Conservation (phyloP, 64 coral and sea anemone genomes). For the Stichodactyla helianthus region DNA sequence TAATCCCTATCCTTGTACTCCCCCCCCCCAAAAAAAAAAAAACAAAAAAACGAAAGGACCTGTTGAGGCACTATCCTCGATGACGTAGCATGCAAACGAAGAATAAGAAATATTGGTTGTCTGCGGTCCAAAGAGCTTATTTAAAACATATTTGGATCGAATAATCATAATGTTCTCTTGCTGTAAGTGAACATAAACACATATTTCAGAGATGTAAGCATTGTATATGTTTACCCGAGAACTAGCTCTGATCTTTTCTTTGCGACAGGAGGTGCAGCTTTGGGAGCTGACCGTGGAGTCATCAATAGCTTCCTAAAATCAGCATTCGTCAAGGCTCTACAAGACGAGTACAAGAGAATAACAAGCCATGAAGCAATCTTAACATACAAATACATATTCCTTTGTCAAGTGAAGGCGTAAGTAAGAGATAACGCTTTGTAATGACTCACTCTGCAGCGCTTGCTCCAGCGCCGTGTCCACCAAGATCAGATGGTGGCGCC, state of each 20-base stretch:
- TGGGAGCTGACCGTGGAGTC: slow-evolving; percentile 75
- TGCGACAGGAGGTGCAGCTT: slow-evolving; percentile 62
- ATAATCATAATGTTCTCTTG: no score
- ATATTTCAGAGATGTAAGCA: not conserved
- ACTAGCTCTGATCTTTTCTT: slow-evolving; percentile 9
- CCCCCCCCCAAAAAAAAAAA: no score
- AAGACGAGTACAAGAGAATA: not conserved
- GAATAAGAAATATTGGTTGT: no score
- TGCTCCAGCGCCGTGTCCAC: slow-evolving; percentile 16
- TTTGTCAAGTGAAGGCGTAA: not conserved
- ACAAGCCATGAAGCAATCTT: not conserved
- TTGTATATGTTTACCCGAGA: not conserved
- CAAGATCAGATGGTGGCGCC: slow-evolving; percentile 69
- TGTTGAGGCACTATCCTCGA: no score
- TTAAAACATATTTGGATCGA: no score
- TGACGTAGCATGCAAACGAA: no score
- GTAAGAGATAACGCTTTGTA: not conserved
- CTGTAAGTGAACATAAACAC: not conserved
- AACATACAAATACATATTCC: not conserved
- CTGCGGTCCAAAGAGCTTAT: no score
- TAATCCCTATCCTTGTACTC: no score
- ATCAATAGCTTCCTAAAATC: slow-evolving; percentile 92
- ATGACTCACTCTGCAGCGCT: slow-evolving; percentile 2
- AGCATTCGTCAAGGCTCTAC: slow-evolving; percentile 69
- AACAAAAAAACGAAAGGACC: no score